These are phyloP conservation scores for Heteropelma amictum DNA, from an alignment of 2,888 invertebrate genomes.

Conservation along the genomic window DNA sequence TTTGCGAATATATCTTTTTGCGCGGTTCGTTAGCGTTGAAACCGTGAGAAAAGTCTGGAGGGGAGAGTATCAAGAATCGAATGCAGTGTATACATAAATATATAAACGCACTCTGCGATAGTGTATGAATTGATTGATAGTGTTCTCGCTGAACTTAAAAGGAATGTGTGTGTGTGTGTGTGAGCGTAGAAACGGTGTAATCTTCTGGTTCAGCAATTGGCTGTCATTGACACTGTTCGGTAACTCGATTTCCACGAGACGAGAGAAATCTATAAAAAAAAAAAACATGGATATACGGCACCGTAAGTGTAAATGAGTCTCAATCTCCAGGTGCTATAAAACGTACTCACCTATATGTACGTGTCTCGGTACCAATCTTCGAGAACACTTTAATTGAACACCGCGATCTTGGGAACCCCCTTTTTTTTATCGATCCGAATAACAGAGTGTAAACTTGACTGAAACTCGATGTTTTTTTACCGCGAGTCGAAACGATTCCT, in stretches of 20 bases:
- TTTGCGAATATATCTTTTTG: conserved; percentile 28
- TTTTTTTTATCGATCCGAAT: conserved; percentile 38
- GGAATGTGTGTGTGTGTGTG: neutral
- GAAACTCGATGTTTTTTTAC: conserved; percentile 19
- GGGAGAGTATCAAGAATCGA: conserved; percentile 38
- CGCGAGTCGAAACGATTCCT: too few relatives aligned
- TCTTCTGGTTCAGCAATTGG: conserved; percentile 21
- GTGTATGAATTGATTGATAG: neutral
- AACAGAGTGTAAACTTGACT: conserved; percentile 17
- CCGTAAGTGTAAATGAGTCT: neutral
- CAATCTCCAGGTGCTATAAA: neutral
- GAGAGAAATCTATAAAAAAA: conserved; percentile 32
- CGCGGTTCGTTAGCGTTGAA: conserved; percentile 36
- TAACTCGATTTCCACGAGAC: conserved; percentile 41
- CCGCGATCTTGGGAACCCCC: conserved; percentile 35
- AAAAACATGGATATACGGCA: neutral
- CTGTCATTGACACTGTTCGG: conserved; percentile 67
- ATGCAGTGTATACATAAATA: conserved; percentile 1
- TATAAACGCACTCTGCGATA: neutral
- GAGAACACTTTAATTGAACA: conserved; percentile 30
- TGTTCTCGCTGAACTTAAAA: neutral
- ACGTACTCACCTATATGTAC: neutral
- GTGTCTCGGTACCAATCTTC: conserved; percentile 19
- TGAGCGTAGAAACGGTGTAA: conserved; percentile 3
- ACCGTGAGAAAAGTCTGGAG: conserved; percentile 40